Percentiles rank a stretch among this genome's conserved stretches.
Evolutionary conservation across 1,140 invertebrate genomes (phyloP).

Genomic region (Pantala flavescens): DNA sequence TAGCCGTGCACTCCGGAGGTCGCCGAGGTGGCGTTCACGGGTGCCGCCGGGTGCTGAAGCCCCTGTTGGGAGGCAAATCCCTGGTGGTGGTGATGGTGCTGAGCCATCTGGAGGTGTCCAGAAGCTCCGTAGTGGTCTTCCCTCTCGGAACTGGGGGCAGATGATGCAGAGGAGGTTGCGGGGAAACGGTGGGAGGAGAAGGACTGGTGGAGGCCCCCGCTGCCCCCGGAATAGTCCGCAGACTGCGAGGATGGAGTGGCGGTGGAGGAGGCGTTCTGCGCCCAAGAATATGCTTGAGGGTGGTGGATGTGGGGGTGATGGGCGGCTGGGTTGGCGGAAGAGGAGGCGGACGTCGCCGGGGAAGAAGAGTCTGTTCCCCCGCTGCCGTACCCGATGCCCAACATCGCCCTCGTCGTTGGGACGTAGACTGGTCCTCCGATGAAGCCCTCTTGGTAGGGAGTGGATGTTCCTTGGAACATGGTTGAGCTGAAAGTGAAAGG

Average conservation of each 20-base stretch:
- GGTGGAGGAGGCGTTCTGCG: background rate
- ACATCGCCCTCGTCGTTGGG: background rate
- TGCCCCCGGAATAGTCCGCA: background rate
- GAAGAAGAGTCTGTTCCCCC: background rate
- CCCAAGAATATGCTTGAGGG: background rate
- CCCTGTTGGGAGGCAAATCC: background rate
- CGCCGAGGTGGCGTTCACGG: background rate
- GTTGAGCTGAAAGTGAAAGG: background rate
- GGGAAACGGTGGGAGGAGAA: background rate
- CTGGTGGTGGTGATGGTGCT: conserved; percentile 2
- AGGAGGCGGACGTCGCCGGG: background rate
- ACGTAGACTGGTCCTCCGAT: background rate
- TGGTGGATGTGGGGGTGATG: background rate
- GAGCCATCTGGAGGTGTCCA: background rate
- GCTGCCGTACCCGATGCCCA: background rate
- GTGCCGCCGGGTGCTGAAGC: background rate
- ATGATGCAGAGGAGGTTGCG: background rate
- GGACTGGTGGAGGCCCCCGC: background rate
- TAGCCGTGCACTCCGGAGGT: background rate
- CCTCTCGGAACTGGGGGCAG: background rate
- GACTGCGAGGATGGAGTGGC: background rate
- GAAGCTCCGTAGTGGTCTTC: background rate
- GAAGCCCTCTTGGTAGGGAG: background rate
- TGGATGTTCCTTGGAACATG: background rate
- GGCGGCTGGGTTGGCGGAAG: background rate